Percentiles rank a stretch among this genome's conserved stretches.
These are phyloP conservation scores for Ivindomyrus marchei DNA, from an alignment of 2,113 vertebrate species.

Conservation along the genomic window DNA sequence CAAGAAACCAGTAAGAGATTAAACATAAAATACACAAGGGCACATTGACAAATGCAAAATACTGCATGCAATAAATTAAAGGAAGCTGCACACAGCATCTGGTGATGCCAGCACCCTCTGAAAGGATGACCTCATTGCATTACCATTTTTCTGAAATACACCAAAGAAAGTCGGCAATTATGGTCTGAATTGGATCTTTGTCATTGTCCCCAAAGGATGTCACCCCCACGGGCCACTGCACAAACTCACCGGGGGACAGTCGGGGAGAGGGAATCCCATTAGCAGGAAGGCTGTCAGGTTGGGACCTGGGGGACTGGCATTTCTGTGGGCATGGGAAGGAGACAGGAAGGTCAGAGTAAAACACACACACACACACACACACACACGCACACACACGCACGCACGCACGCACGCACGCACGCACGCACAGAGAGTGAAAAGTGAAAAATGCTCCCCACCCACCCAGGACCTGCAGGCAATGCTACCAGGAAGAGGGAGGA, in stretches of 20 bases:
- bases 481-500: neutral
- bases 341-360: neutral
- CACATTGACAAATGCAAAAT: neutral
- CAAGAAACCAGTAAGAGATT: neutral
- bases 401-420: too few relatives aligned
- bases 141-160: neutral
- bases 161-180: neutral
- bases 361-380: neutral
- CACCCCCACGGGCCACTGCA: neutral
- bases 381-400: too few relatives aligned
- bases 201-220: neutral
- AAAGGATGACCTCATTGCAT: neutral
- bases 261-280: conserved; percentile 40
- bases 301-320: conserved; percentile 29
- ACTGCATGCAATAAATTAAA: neutral
- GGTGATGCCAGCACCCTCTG: neutral
- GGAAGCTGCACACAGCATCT: neutral
- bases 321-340: conserved; percentile 39
- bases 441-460: neutral
- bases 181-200: neutral
- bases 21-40: neutral
- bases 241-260: conserved; percentile 57
- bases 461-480: neutral
- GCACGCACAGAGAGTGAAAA: too few relatives aligned
- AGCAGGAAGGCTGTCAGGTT: conserved; percentile 35